phyloP scores from a whole-genome alignment of 2,797 vertebrate genomes.

The Oryzias dopingdopingensis region DNA sequence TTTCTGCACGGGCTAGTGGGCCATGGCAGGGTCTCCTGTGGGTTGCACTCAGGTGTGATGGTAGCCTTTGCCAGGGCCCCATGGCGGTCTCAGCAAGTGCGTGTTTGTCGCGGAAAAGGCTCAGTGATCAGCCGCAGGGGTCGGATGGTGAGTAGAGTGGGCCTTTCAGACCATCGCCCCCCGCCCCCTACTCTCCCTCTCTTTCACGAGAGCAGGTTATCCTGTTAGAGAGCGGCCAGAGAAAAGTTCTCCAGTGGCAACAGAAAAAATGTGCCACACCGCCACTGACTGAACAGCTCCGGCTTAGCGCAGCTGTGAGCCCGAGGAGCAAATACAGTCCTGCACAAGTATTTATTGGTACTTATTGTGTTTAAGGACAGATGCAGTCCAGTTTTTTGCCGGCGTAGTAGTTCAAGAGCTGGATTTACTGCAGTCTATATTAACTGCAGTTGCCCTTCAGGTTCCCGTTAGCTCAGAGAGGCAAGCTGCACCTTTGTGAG shows the following conservation, averaged over 20 bases:
- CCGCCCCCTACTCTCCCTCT: conserved; percentile 10
- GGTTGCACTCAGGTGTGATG: conserved; percentile 43
- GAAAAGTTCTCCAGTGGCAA: conserved; percentile 79
- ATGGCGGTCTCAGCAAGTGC: conserved; percentile 40
- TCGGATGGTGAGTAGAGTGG: conserved; percentile 68
- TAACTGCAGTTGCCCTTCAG: conserved; percentile 25
- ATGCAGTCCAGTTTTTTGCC: conserved; percentile 47
- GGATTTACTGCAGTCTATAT: conserved; percentile 49
- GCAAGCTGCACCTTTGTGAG: conserved; percentile 51
- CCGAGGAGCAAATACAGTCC: conserved; percentile 60
- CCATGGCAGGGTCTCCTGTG: conserved; percentile 38
- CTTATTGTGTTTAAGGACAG: conserved; percentile 61
- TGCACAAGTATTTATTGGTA: conserved; percentile 64
- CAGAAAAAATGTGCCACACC: conserved; percentile 80
- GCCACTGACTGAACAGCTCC: conserved; percentile 62
- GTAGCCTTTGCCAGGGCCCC: conserved; percentile 28
- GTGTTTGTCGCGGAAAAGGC: conserved; percentile 56
- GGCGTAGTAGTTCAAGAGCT: conserved; percentile 13
- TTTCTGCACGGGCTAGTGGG: conserved; percentile 10
- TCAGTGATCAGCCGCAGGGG: conserved; percentile 63
- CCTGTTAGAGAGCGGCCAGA: conserved; percentile 69
- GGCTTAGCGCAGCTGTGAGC: conserved; percentile 58
- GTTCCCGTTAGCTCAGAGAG: conserved; percentile 41
- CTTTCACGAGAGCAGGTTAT: conserved; percentile 66
- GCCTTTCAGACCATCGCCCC: conserved; percentile 52